Evolutionary conservation across 1,140 invertebrate species (phyloP).

Genomic region (Theocolax elegans): DNA sequence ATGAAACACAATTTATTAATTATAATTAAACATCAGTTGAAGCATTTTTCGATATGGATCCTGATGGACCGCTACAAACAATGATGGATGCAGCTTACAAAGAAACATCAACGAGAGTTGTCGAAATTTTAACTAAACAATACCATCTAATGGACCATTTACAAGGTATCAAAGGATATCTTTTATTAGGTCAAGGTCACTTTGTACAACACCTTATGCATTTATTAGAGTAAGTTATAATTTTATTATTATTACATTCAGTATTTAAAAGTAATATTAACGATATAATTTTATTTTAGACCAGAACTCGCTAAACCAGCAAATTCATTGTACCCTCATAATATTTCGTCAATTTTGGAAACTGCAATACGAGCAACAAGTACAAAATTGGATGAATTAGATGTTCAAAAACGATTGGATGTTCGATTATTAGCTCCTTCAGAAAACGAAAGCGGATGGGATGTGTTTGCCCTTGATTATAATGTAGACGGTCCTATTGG

Average conservation of each 20-base stretch:
- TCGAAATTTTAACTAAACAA: conserved; percentile 86
- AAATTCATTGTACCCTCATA: conserved; percentile 87
- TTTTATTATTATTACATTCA: conserved; percentile 2
- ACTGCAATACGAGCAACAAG: conserved; percentile 93
- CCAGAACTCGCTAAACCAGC: conserved; percentile 91
- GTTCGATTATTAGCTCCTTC: conserved; percentile 83
- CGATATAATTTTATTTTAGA: conserved; percentile 66
- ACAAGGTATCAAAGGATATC: conserved; percentile 88
- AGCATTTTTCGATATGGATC: conserved; percentile 77
- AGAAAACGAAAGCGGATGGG: conserved; percentile 91
- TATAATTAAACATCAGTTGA: conserved; percentile 65
- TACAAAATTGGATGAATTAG: conserved; percentile 91
- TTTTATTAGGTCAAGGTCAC: conserved; percentile 94
- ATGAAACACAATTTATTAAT: conserved; percentile 30
- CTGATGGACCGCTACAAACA: conserved; percentile 78
- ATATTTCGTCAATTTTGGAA: conserved; percentile 89
- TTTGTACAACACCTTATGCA: conserved; percentile 94
- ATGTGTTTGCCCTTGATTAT: conserved; percentile 94
- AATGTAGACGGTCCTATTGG: conserved; percentile 92
- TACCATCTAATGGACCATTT: conserved; percentile 93
- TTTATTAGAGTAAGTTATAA: conserved; percentile 81
- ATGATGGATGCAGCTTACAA: conserved; percentile 86
- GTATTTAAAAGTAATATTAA: background rate
- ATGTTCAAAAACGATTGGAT: conserved; percentile 89
- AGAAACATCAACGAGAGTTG: conserved; percentile 86